These are phyloP conservation scores for Atherinosoma microstoma DNA, from an alignment of 2,797 vertebrate genomes.

Conservation along the genomic window DNA sequence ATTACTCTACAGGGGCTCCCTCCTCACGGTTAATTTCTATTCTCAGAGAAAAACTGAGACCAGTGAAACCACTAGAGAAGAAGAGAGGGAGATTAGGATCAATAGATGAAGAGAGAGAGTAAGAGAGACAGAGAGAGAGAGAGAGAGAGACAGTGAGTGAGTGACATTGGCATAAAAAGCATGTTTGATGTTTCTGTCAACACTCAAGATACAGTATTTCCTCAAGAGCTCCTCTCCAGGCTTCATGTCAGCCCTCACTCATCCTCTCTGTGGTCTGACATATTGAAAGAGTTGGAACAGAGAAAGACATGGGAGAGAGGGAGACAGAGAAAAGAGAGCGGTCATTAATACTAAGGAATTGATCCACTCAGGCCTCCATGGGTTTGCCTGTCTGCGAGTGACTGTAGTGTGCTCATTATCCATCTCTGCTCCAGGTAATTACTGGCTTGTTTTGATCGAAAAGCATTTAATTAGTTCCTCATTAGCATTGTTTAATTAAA, in stretches of 20 bases:
- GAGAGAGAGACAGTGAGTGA: slow-evolving; percentile 19
- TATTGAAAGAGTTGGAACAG: slow-evolving; percentile 45
- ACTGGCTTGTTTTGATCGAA: slow-evolving; percentile 83
- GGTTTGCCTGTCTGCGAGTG: slow-evolving; percentile 72
- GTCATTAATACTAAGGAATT: slow-evolving; percentile 77
- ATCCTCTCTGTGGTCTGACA: slow-evolving; percentile 46
- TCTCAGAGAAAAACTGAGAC: slow-evolving; percentile 46
- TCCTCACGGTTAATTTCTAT: slow-evolving; percentile 44
- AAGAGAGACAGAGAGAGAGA: too few species aligned
- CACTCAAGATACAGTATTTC: slow-evolving; percentile 54
- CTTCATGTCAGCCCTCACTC: slow-evolving; percentile 53
- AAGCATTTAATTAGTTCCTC: slow-evolving; percentile 86
- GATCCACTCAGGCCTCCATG: slow-evolving; percentile 70
- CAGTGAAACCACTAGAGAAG: slow-evolving; percentile 44
- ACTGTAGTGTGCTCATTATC: slow-evolving; percentile 80
- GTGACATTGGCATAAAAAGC: slow-evolving; percentile 49
- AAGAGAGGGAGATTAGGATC: slow-evolving; percentile 43
- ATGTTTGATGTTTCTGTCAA: slow-evolving; percentile 64
- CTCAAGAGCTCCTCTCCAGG: slow-evolving; percentile 48
- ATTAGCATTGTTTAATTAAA: slow-evolving; percentile 88
- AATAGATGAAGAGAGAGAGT: slow-evolving; percentile 23
- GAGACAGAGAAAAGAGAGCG: slow-evolving; percentile 42
- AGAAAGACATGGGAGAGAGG: slow-evolving; percentile 26
- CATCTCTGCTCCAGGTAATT: slow-evolving; percentile 82
- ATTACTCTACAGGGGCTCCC: slow-evolving; percentile 15